Base-by-base conservation (phyloP, 2,113 vertebrate species). In the Clarias macrocephalus region DNA sequence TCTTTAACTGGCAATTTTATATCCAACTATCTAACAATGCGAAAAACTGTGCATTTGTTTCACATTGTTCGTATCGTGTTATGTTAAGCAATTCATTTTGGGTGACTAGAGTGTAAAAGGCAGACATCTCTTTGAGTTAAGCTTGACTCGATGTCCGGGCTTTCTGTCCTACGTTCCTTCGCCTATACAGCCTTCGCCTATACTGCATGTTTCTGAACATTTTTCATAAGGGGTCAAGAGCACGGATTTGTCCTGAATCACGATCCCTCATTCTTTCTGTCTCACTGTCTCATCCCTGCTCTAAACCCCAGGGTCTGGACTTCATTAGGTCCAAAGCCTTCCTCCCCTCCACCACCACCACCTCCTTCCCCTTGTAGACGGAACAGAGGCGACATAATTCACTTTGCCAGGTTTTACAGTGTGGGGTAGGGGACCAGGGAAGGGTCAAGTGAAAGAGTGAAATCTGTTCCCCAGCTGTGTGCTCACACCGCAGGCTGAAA, bases 401-500 rank as follows among this genome's bases (percentile, higher is more conserved):
- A 93, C 91, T 94, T 91, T 88, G 87, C 88, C 89, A 87, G 15
- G 87, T 93, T 87, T 91, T 90, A 91, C 91, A 88, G 89, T 91
- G 91, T 86, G 13, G 76, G 89, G 91, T 91, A 89, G 72, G 88
- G 87, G 87, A 88, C 83, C 84, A 84, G 85, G 73, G 88, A 85
- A 65, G 84, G 92, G 90, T 91, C 83, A 92, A 90, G 91, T 89
- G 83, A 85, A 85, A 90, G 21, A 88, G 89, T 90, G 88, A 93
- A 93, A 93, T 94, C 90, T 92, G 91, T 88, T 90, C 90, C 90
- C 90, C 90, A 92, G 88, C 88, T 89, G 87, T 88, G 86, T 33
- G 85, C 89, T 90, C 88, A 25, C 87, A 84, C 86, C 84, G 33
- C 60, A 59, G 80, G 83, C 81, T 57, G 30, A 83, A 52, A 83